phyloP scores from a whole-genome alignment of 2,888 invertebrate genomes.

The Synanthedon myopaeformis region DNA sequence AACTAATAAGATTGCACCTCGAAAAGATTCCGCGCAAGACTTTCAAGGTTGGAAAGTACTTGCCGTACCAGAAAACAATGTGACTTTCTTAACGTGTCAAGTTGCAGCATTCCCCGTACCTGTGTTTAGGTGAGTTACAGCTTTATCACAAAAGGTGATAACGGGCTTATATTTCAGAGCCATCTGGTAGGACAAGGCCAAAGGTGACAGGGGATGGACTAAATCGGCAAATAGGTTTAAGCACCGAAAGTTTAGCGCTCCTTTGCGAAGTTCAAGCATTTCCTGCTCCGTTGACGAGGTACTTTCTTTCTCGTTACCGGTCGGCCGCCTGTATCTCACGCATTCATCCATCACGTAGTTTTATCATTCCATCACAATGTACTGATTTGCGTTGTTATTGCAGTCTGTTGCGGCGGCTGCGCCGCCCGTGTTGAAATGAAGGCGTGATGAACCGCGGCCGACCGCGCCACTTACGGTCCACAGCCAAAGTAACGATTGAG shows the following conservation, averaged over 20 bases:
- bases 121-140: conserved; percentile 74
- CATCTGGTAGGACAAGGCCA: conserved; percentile 78
- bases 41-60: conserved; percentile 76
- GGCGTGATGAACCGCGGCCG: conserved; percentile 62
- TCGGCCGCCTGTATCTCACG: conserved; percentile 57
- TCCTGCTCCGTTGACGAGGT: conserved; percentile 84
- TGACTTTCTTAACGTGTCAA: conserved; percentile 75
- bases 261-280: conserved; percentile 84
- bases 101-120: conserved; percentile 78
- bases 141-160: conserved; percentile 25
- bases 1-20: conserved; percentile 73
- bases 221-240: conserved; percentile 65
- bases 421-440: conserved; percentile 58
- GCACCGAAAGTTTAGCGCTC: conserved; percentile 69
- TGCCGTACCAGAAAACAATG: conserved; percentile 54
- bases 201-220: conserved; percentile 74
- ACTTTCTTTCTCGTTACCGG: conserved; percentile 39
- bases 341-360: conserved; percentile 63
- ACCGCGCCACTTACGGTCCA: conserved; percentile 41
- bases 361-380: conserved; percentile 52
- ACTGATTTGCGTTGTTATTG: conserved; percentile 66
- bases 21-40: conserved; percentile 68
- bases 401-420: conserved; percentile 59
- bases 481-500: conserved; percentile 69
- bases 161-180: conserved; percentile 69